Base-by-base conservation (phyloP, 2,797 vertebrate genomes). In the Pangasius krempfi region DNA sequence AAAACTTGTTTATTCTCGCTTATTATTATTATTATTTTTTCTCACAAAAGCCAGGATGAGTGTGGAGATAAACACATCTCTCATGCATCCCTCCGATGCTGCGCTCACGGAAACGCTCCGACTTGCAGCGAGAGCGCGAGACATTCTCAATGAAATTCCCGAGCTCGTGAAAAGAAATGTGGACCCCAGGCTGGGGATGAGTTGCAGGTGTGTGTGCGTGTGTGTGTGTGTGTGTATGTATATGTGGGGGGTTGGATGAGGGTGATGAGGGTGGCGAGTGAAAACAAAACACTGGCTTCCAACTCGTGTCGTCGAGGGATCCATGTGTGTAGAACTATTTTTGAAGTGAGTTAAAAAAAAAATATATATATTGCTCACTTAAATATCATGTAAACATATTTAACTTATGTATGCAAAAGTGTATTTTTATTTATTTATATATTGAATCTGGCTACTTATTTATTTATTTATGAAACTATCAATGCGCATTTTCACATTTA, bases 131-230 rank as follows among this genome's bases (percentile, higher is more conserved):
- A 9, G 58, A 27, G 37, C 22, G 58, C 22, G 20, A 81, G 56
- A 81, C 80, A 18, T 27, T 82, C 80, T 44, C 80, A 82, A 18
- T 64, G 58, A 62, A 62, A 62, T 82, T 64, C 80, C 58, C 80
- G 27, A 68, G 82, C 82, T 84, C 8, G 44, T 66, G 52, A 22
- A 68, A 33, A 68, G 44, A 52, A 68, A 54, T 5, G 18, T 52
- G 62, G n/a, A 68, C 0, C 33, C 16, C 52, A 80, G 80, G n/a
- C 27, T 50, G 22, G 44, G 14, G n/a, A 44, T 52, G 62, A 22
- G 27, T 1, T 84, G 82, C 64, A 52, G 62, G 82, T 84, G 82
- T 84, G 82, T 68, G 82, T 52, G 81, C 33, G 44, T 52, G 60
- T 20, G 81, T 83, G 81, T 50, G 60, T 20, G 7, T n/a, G 22